Base-by-base conservation (phyloP, 2,888 invertebrate species). In the Macrosiphum euphorbiae region DNA sequence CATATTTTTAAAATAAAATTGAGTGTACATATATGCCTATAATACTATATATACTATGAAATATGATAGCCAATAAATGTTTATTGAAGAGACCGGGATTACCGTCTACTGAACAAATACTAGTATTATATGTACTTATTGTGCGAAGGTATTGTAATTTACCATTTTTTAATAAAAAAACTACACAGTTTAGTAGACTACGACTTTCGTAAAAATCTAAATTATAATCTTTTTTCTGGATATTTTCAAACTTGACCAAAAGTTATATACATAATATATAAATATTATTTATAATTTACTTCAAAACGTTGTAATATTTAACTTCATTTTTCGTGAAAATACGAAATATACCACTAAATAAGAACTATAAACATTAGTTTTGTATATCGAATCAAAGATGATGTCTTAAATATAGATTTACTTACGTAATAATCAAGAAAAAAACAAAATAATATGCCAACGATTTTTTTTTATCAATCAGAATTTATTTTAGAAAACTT, bases 1-100 rank as follows among this genome's bases (percentile, higher is more conserved):
- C 35, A 78, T 90, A 84, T 91, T 91, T 91, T 35, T 52, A 26
- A 88, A 78, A 78, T 78, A 35, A 78, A 78, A 78, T 35, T 78
- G 35, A 78, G 67, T n/a, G 67, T 67, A 67, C 16, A n/a, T 47
- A 50, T n/a, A 86, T 47, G 13, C 47, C 8, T 50, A 87, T 50
- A 87, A 20, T 55, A 55, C 5, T 16, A 86, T 87, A 50, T 28
- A 47, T 47, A 44, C 24, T 44, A 85, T 47, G 26, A 44, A 44
- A 85, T 86, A 86, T 86, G 85, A 28, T 44, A 28, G 5, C 47
- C 47, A 47, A 50, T 50, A n/a, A n/a, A 87, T 28, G 20, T n/a
- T n/a, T n/a, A 87, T 47, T 35, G n/a, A 67, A 35, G 5, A 67
- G 16, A n/a, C 67, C 16, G 5, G 4, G 16, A n/a, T 67, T n/a